These are phyloP conservation scores for Myotis lucifugus DNA, from an alignment of 2,113 vertebrate genomes.

Conservation along the genomic window DNA sequence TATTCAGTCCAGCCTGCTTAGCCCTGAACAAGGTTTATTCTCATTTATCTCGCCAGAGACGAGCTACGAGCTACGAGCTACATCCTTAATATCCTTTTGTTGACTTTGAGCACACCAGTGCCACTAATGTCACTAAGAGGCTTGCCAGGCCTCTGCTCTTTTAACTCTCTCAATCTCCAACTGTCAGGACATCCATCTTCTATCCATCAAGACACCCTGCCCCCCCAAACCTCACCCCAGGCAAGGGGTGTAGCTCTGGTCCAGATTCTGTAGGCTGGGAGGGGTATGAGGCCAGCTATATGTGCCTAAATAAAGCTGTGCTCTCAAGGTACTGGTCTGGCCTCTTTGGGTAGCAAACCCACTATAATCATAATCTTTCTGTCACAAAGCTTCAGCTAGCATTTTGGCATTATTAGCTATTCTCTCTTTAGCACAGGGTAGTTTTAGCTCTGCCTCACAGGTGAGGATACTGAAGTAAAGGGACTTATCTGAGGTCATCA, in stretches of 20 bases:
- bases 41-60: conserved; percentile 71
- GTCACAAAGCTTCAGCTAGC: background rate
- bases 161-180: background rate
- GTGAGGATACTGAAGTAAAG: background rate
- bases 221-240: too few relatives aligned
- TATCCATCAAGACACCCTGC: background rate
- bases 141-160: background rate
- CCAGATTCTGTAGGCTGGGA: background rate
- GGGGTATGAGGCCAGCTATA: background rate
- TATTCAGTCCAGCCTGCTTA: conserved; percentile 77
- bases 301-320: background rate
- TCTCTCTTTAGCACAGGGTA: background rate
- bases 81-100: conserved; percentile 72
- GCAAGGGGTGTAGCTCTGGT: background rate
- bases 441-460: background rate
- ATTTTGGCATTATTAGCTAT: background rate
- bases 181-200: background rate
- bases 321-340: background rate
- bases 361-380: background rate
- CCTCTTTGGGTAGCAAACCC: background rate
- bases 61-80: conserved; percentile 59
- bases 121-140: background rate
- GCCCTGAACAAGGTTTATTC: conserved; percentile 74
- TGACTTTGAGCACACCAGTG: conserved; percentile 57
- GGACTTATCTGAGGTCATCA: background rate